Percentiles rank a stretch among this genome's conserved stretches.
phyloP scores from a whole-genome alignment of 64 coral and sea anemone genomes.

The Stylophora pistillata region DNA sequence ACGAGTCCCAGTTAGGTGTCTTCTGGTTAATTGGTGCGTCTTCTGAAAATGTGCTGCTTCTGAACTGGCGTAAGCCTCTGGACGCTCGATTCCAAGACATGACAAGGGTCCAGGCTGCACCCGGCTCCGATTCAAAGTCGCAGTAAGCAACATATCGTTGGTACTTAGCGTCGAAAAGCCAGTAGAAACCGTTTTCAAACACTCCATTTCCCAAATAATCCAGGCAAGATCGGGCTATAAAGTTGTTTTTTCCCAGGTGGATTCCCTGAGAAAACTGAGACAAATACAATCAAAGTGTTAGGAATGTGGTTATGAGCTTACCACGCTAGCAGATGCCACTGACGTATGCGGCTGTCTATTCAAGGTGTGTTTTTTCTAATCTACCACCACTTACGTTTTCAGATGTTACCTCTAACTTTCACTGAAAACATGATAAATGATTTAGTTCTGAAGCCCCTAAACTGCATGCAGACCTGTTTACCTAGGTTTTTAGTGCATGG shows the following conservation, averaged over 20 bases:
- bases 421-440: too few relatives aligned
- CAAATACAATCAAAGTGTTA: background rate
- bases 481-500: too few relatives aligned
- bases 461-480: too few relatives aligned
- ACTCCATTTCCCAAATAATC: background rate
- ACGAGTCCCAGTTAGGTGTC: slow-evolving; percentile 14
- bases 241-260: background rate
- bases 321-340: too few relatives aligned
- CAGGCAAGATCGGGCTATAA: slow-evolving; percentile 1
- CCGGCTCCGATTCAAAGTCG: slow-evolving; percentile 22
- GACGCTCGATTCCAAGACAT: slow-evolving; percentile 8
- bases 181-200: background rate
- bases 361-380: too few relatives aligned
- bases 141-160: slow-evolving; percentile 31
- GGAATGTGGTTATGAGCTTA: background rate
- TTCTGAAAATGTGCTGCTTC: background rate
- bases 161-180: background rate
- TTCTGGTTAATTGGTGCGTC: slow-evolving; percentile 18
- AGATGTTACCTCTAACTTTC: too few relatives aligned
- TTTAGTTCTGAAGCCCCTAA: too few relatives aligned
- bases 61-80: background rate
- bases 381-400: too few relatives aligned
- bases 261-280: background rate
- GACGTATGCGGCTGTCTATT: too few relatives aligned
- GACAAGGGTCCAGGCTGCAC: slow-evolving; percentile 46